Percentiles rank a stretch among this genome's conserved stretches.
Conservation (phyloP, 2,797 vertebrate species). For the Echiichthys vipera region DNA sequence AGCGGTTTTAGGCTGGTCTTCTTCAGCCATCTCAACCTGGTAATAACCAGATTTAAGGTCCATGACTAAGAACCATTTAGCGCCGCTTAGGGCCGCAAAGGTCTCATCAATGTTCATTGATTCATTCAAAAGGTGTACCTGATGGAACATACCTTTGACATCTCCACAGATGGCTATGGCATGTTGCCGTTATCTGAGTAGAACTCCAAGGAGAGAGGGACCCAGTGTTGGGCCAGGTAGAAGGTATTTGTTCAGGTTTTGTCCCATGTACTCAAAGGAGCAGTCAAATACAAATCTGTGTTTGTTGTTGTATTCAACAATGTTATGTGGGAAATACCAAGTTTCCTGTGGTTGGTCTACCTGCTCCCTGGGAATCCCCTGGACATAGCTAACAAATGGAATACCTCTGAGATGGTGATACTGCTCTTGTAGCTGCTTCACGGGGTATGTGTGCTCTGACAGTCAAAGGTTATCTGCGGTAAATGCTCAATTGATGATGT, state of each 20-base stretch:
- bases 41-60: too few relatives aligned
- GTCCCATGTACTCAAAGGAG: not conserved
- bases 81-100: too few relatives aligned
- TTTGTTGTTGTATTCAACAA: not conserved
- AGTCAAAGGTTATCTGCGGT: not conserved
- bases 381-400: not conserved
- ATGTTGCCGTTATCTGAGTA: not conserved
- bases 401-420: too few relatives aligned
- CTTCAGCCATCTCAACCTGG: too few relatives aligned
- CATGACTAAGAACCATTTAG: too few relatives aligned
- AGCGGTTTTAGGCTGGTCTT: too few relatives aligned
- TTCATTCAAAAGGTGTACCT: not conserved
- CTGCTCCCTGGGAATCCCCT: not conserved
- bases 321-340: not conserved
- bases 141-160: not conserved
- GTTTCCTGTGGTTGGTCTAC: not conserved
- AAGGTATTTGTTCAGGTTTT: not conserved
- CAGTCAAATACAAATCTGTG: not conserved
- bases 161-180: not conserved
- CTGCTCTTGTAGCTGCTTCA: not conserved
- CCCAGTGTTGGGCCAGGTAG: not conserved
- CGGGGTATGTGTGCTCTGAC: too few relatives aligned
- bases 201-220: not conserved
- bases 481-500: not conserved
- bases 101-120: too few relatives aligned